Base-by-base conservation (phyloP, 2,113 vertebrate genomes). In the Thinocorus orbignyianus region DNA sequence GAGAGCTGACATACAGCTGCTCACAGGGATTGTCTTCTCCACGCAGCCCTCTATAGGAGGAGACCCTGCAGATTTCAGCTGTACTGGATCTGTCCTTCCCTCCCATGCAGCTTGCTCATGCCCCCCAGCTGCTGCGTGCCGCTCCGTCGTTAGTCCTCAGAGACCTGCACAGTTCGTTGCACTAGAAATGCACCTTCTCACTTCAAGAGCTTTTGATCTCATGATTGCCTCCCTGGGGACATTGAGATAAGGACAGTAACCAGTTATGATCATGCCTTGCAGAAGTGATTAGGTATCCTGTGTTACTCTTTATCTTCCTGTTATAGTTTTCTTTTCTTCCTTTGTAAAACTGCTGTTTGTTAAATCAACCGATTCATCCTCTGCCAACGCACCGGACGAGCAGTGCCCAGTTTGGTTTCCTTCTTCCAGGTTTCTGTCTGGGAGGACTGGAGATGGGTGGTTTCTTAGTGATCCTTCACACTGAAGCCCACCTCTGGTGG, bases 241-340 rank as follows among this genome's bases (percentile, higher is more conserved):
- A 17, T 60, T 2, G 39, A 92, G 92, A 94, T 96, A 96, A 95
- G 86, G 69, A 62, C 37, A 49, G 72, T n/a, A 55, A 70, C 69
- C 60, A 52, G 42, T 48, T 84, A 54, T 7, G 72, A 78, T 64
- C 80, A 55, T 71, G 51, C 37, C 55, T 65, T 80, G 62, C 85
- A 92, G 58, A 86, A 94, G 69, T 42, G 33, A 84, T 93, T 95
- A 55, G 77, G 60, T 81, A 93, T 86, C 91, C 91, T 95, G 83
- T 91, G 89, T 92, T 91, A 51, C 60, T 55, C 65, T 57, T 66
- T 88, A 64, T 74, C 91, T 97, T 96, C 95, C 96, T 96, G 95
- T 89, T 93, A 81, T 26, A n/a, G 5, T 88, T 94, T 92, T 97
- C 55, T 79, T 78, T 85, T 96, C 69, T 95, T 78, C 95, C 77